Conservation (phyloP, 2,888 invertebrate genomes). For the Nephrocerus scutellatus region DNA sequence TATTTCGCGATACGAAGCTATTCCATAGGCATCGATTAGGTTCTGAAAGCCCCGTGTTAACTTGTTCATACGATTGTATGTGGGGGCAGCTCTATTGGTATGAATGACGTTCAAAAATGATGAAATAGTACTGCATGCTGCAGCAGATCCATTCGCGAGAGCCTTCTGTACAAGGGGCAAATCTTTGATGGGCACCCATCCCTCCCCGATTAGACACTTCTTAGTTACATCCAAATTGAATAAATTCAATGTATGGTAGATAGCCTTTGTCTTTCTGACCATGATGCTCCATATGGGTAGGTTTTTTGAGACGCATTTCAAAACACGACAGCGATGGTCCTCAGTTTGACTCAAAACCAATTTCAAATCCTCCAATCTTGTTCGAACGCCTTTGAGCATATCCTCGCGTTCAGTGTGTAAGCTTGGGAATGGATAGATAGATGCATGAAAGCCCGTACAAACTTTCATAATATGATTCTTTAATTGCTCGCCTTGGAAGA, state of each 20-base stretch:
- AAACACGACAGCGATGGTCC: conserved; percentile 74
- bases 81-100: conserved; percentile 74
- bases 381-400: conserved; percentile 75
- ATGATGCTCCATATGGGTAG: conserved; percentile 75
- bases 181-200: conserved; percentile 75
- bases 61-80: conserved; percentile 85
- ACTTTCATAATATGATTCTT: conserved; percentile 82
- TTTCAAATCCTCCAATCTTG: conserved; percentile 73
- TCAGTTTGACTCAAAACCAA: conserved; percentile 72
- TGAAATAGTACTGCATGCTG: conserved; percentile 79
- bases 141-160: conserved; percentile 72
- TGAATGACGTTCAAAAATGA: conserved; percentile 89
- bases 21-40: conserved; percentile 88
- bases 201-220: conserved; percentile 84
- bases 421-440: conserved; percentile 80
- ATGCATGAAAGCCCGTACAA: conserved; percentile 79
- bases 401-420: conserved; percentile 68
- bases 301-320: conserved; percentile 73
- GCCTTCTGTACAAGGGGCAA: conserved; percentile 68
- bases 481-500: conserved; percentile 79
- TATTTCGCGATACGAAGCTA: conserved; percentile 85
- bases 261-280: conserved; percentile 84
- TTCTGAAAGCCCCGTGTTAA: conserved; percentile 90
- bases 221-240: conserved; percentile 87
- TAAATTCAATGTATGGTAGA: conserved; percentile 87